Percentiles rank a stretch among this genome's conserved stretches.
phyloP scores from a whole-genome alignment of 1,140 invertebrate species.

The Bombus haemorrhoidalis region DNA sequence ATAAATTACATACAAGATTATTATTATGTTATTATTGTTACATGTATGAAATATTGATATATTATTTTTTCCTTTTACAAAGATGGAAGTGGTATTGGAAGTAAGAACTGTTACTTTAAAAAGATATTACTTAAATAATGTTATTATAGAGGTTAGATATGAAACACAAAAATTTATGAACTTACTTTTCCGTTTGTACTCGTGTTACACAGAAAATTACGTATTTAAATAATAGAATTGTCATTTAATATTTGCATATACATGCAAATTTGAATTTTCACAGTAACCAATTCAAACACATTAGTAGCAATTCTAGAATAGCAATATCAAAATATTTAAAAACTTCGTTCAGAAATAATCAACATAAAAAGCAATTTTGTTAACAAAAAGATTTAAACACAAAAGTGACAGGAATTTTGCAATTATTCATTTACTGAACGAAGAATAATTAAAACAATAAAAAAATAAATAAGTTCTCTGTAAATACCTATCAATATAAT shows the following conservation, averaged over 20 bases:
- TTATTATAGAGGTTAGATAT: neutral
- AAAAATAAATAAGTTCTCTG: slow-evolving; percentile 15
- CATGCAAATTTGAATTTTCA: neutral
- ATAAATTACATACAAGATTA: neutral
- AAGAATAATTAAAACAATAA: slow-evolving; percentile 12
- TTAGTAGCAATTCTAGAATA: neutral
- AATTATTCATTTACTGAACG: neutral
- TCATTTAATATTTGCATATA: neutral
- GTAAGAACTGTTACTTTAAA: too few species aligned
- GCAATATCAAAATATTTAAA: neutral
- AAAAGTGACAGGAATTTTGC: neutral
- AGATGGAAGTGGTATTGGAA: too few species aligned
- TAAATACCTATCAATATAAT: neutral
- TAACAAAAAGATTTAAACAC: neutral
- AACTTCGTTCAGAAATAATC: neutral
- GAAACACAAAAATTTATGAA: neutral
- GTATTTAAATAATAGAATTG: too few species aligned
- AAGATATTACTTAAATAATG: neutral
- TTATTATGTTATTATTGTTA: too few species aligned
- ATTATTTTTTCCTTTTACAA: neutral
- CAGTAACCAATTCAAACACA: neutral
- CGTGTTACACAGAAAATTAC: neutral
- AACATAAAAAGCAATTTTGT: neutral
- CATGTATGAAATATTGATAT: too few species aligned
- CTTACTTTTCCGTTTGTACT: neutral